Evolutionary conservation across 2,888 invertebrate genomes (phyloP).

Genomic region (Lacanobia oleracea): DNA sequence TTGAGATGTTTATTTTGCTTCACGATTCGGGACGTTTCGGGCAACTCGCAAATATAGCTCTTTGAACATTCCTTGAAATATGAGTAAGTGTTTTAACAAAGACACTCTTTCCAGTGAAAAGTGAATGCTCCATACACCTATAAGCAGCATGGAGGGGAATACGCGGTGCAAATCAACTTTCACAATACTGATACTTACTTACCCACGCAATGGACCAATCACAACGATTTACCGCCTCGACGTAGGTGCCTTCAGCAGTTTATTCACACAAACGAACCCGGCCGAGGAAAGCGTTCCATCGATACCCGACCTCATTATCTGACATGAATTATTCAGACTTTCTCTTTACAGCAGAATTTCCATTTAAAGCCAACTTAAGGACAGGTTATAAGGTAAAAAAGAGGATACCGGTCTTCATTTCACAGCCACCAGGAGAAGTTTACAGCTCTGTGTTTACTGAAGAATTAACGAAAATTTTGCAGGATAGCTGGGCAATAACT

Average conservation of each 20-base stretch:
- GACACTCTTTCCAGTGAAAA: constrained; percentile 64
- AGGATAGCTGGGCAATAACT: constrained; percentile 73
- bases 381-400: constrained; percentile 35
- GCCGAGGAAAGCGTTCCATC: constrained; percentile 69
- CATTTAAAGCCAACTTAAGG: constrained; percentile 38
- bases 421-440: constrained; percentile 56
- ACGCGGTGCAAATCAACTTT: constrained; percentile 84
- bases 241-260: constrained; percentile 68
- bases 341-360: constrained; percentile 55
- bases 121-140: constrained; percentile 67
- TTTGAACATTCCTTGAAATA: constrained; percentile 12
- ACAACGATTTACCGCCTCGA: constrained; percentile 65
- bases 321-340: constrained; percentile 79
- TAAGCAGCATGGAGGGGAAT: constrained; percentile 67
- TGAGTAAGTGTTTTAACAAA: constrained; percentile 22
- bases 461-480: constrained; percentile 73
- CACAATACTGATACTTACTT: constrained; percentile 77
- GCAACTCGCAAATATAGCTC: not conserved
- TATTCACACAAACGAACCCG: constrained; percentile 75
- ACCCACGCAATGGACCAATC: constrained; percentile 72
- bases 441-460: constrained; percentile 67
- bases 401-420: constrained; percentile 21
- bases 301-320: constrained; percentile 76
- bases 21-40: not conserved
- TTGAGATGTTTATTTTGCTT: constrained; percentile 10